These are phyloP conservation scores for Syngnathus rostellatus DNA, from an alignment of 2,797 vertebrate species.

Conservation along the genomic window DNA sequence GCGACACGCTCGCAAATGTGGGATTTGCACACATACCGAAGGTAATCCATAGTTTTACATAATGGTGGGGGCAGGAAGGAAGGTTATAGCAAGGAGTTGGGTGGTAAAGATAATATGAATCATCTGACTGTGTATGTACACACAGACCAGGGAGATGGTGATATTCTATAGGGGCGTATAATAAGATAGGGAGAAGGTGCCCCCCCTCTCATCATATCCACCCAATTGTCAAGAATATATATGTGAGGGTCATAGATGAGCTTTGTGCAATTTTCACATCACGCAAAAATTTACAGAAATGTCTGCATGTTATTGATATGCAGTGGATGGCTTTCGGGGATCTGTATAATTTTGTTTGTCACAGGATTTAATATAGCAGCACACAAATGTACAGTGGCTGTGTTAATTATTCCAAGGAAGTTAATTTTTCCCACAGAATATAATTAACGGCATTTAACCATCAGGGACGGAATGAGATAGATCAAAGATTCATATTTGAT, in stretches of 20 bases:
- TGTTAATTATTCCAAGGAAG: conserved; percentile 67
- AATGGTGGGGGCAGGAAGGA: conserved; percentile 54
- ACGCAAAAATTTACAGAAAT: conserved; percentile 52
- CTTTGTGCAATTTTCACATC: conserved; percentile 55
- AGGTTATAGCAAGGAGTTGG: conserved; percentile 53
- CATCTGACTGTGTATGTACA: conserved; percentile 55
- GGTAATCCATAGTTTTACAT: conserved; percentile 75
- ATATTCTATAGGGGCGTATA: conserved; percentile 63
- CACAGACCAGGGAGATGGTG: conserved; percentile 58
- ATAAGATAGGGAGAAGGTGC: conserved; percentile 57
- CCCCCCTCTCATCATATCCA: background rate
- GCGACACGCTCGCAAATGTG: conserved; percentile 50
- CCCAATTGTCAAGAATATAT: conserved; percentile 54
- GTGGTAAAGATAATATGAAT: conserved; percentile 71
- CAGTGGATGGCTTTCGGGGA: conserved; percentile 37
- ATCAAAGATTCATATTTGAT: conserved; percentile 73
- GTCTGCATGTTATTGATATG: conserved; percentile 48
- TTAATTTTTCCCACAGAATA: conserved; percentile 62
- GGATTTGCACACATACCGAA: conserved; percentile 66
- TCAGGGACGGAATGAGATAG: conserved; percentile 67
- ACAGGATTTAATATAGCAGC: conserved; percentile 51
- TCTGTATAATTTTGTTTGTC: conserved; percentile 55
- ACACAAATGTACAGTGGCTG: conserved; percentile 47
- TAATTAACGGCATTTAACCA: conserved; percentile 72
- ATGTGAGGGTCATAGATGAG: conserved; percentile 53